A percentile compares a stretch with the other conserved stretches of the same genome.
phyloP scores from a whole-genome alignment of 30 jellyfish, hydroid and myxozoan species.

The Cassiopea andromeda region DNA sequence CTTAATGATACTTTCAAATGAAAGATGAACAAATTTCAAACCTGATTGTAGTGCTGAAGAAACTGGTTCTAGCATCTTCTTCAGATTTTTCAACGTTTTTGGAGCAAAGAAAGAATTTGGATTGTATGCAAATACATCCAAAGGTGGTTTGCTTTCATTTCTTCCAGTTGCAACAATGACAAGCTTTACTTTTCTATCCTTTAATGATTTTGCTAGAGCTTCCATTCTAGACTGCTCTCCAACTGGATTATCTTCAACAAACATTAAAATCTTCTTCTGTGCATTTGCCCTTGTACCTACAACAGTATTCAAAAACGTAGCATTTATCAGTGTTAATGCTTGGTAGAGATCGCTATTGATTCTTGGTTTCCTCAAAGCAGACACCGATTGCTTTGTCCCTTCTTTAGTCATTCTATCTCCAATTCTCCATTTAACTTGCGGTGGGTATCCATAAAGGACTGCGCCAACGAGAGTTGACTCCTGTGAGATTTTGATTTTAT shows the following conservation, averaged over 20 bases:
- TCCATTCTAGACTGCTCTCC: conserved; percentile 14
- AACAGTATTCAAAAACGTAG: conserved; percentile 19
- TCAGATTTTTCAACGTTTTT: conserved; percentile 32
- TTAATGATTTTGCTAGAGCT: conserved; percentile 19
- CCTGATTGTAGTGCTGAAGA: conserved; percentile 63
- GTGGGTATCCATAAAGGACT: conserved; percentile 49
- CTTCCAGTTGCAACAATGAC: conserved; percentile 66
- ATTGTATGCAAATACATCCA: conserved; percentile 35
- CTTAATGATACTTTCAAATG: background rate
- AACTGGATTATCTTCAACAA: conserved; percentile 37
- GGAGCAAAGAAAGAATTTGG: conserved; percentile 23
- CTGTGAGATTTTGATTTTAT: conserved; percentile 38
- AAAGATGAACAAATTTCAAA: background rate
- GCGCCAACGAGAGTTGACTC: conserved; percentile 54
- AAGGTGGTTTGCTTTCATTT: conserved; percentile 11
- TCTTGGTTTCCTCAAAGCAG: conserved; percentile 16
- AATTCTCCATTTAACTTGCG: conserved; percentile 23
- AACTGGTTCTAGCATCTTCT: conserved; percentile 33
- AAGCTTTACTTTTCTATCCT: conserved; percentile 43
- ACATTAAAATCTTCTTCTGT: conserved; percentile 67
- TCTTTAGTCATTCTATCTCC: conserved; percentile 26
- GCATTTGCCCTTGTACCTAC: conserved; percentile 65
- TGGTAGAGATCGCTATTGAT: conserved; percentile 24
- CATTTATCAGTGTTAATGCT: conserved; percentile 62
- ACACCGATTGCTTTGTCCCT: background rate